A percentile compares a stretch with the other conserved stretches of the same genome.
These are phyloP conservation scores for Pagetopsis macropterus DNA, from an alignment of 2,797 vertebrate species.

Conservation along the genomic window DNA sequence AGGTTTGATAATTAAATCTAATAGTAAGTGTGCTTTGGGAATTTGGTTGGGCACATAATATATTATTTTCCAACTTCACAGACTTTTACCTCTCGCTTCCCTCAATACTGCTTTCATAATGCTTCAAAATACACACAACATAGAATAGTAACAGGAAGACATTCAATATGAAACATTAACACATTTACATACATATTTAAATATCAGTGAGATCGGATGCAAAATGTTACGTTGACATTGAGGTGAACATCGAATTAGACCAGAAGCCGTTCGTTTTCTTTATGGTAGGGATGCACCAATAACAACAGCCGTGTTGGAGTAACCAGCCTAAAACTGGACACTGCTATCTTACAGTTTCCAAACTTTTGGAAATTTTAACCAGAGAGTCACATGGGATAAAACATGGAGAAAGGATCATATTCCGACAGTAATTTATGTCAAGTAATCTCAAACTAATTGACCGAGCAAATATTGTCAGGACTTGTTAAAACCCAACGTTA, in stretches of 20 bases:
- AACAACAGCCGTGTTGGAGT: conserved; percentile 32
- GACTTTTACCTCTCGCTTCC: conserved; percentile 18
- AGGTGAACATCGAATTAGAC: conserved; percentile 47
- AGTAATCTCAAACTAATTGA: conserved; percentile 16
- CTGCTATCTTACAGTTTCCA: conserved; percentile 3
- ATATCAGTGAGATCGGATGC: conserved; percentile 61
- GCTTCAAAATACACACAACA: conserved; percentile 54
- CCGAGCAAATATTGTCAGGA: conserved; percentile 3
- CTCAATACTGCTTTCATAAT: conserved; percentile 38
- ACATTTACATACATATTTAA: conserved; percentile 70
- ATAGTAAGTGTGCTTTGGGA: conserved; percentile 53
- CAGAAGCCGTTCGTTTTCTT: conserved; percentile 57
- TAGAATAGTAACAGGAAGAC: conserved; percentile 67
- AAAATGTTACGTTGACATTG: conserved; percentile 32
- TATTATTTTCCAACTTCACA: conserved; percentile 26
- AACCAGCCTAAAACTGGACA: not conserved
- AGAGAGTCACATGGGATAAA: not conserved
- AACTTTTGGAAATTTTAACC: conserved; percentile 6
- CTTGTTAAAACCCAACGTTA: conserved; percentile 14
- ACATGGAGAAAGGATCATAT: conserved; percentile 1
- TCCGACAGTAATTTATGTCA: not conserved
- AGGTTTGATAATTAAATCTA: not conserved
- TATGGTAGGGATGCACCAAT: conserved; percentile 46
- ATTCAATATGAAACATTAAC: conserved; percentile 72
- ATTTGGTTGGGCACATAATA: conserved; percentile 1